Base-by-base conservation (phyloP, 1,140 invertebrate genomes). In the Anastrepha ludens region DNA sequence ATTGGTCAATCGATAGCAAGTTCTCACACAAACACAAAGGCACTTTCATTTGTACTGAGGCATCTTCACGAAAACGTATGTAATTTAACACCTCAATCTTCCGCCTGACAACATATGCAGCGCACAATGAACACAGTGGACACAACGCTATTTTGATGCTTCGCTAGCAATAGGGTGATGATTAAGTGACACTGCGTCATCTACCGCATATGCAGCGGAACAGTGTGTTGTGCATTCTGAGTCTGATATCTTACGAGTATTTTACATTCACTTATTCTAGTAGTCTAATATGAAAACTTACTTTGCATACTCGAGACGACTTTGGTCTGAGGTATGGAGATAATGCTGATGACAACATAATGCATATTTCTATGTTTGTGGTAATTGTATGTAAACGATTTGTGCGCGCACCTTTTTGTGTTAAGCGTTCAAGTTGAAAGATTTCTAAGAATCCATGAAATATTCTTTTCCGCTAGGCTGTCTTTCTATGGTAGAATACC, bases 11-110 rank as follows among this genome's bases (percentile, higher is more conserved):
- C 29, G 29, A 29, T 29, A 29, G 29, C 29, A 29, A 29, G 29
- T 29, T 29, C 29, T 29, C 3, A 55, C 11, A 55, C 50, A 2
- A 11, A 55, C 11, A 8, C 11, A 55, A 55, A 55, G 11, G 50
- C 50, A 55, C 50, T 55, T 55, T 55, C 50, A 2, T 55, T 11
- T 8, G 70, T 17, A 3, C 39, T 6, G 39, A 44, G 67, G 7
- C 41, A 17, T 74, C 17, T 17, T 74, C n/a, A 47, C 44, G 29
- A 41, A 74, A 74, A 47, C 47, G 70, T 47, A 74, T 74, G 70
- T 47, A 74, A 74, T 74, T 50, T 74, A 47, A 74, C 41, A 74
- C 70, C 15, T 74, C 17, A 41, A 74, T 74, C 9, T 74, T 74
- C 41, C 41, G 70, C 15, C 70, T 41, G 41, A 74, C 70, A 74